These are phyloP conservation scores for Pelochelys cantorii DNA, from an alignment of 2,797 vertebrate genomes.

Conservation along the genomic window DNA sequence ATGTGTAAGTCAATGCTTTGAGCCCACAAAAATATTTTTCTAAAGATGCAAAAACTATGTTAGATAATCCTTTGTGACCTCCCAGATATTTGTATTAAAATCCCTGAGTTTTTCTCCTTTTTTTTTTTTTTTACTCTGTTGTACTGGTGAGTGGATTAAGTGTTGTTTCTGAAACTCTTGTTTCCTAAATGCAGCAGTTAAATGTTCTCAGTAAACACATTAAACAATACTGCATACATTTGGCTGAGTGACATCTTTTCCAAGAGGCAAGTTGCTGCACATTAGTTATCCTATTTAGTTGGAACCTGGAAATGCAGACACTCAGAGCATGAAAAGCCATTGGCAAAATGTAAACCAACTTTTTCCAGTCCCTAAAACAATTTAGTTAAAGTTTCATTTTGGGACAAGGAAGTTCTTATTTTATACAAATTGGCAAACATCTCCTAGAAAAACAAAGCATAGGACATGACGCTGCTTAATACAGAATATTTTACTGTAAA, in stretches of 20 bases:
- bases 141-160: conserved; percentile 54
- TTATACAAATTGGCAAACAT: too few species aligned
- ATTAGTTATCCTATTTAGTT: conserved; percentile 22
- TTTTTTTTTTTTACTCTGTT: conserved; percentile 43
- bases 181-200: conserved; percentile 37
- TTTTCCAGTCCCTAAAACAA: not conserved
- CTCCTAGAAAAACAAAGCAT: too few species aligned
- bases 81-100: conserved; percentile 24
- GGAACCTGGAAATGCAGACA: not conserved
- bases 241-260: conserved; percentile 4
- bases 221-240: not conserved
- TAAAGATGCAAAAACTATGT: not conserved
- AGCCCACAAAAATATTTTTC: not conserved
- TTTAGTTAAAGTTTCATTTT: too few species aligned
- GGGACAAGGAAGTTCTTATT: too few species aligned
- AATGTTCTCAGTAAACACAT: conserved; percentile 28
- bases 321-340: conserved; percentile 28
- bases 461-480: too few species aligned
- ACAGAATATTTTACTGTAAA: too few species aligned
- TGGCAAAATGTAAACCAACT: not conserved
- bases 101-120: conserved; percentile 35
- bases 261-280: conserved; percentile 34
- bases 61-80: conserved; percentile 43
- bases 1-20: not conserved
- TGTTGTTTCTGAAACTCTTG: conserved; percentile 50